Conservation (phyloP, 2,113 vertebrate species). For the Oncorhynchus mykiss region DNA sequence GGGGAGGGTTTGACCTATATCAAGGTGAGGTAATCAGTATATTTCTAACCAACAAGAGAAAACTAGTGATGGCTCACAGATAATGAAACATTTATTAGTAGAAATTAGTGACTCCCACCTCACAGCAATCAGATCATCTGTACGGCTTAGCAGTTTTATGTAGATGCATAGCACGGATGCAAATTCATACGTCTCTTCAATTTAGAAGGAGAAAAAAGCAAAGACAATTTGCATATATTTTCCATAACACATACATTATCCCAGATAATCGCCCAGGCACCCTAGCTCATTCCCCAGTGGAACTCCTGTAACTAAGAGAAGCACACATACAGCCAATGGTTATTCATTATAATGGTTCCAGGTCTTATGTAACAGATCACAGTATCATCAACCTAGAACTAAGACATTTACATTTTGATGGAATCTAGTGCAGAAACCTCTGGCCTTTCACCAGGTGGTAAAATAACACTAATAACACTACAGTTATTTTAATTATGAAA, state of each 20-base stretch:
- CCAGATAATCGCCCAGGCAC: slow-evolving; percentile 35
- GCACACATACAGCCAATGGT: slow-evolving; percentile 31
- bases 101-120: too few relatives aligned
- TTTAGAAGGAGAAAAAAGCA: slow-evolving; percentile 12
- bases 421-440: slow-evolving; percentile 34
- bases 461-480: slow-evolving; percentile 48
- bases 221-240: slow-evolving; percentile 36
- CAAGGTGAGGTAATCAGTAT: too few relatives aligned
- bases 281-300: slow-evolving; percentile 42
- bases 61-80: too few relatives aligned
- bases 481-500: slow-evolving; percentile 66
- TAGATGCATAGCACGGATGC: neutral
- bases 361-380: slow-evolving; percentile 54
- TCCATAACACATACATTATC: slow-evolving; percentile 23
- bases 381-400: slow-evolving; percentile 52
- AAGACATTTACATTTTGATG: slow-evolving; percentile 68
- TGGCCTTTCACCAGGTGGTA: slow-evolving; percentile 18
- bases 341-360: slow-evolving; percentile 36
- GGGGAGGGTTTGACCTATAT: neutral
- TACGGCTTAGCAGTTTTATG: neutral
- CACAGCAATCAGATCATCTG: neutral
- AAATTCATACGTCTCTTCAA: slow-evolving; percentile 3
- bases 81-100: too few relatives aligned
- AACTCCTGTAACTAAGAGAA: slow-evolving; percentile 26
- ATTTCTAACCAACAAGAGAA: too few relatives aligned